Conservation (phyloP, 1,140 invertebrate genomes). For the Plutomurus gul region DNA sequence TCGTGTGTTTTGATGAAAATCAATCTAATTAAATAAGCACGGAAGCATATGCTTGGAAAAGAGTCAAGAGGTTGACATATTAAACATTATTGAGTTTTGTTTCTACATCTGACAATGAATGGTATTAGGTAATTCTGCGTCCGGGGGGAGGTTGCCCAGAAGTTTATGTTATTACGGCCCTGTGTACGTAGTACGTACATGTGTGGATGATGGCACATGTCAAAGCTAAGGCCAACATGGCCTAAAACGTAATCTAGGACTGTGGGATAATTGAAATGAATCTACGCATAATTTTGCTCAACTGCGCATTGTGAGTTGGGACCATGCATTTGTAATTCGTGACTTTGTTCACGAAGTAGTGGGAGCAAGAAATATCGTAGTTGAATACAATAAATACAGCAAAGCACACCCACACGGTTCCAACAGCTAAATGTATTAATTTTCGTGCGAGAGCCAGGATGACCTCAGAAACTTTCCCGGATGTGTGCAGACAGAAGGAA, state of each 20-base stretch:
- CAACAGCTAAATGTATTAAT: background rate
- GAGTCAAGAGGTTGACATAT: no score
- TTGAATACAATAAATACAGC: background rate
- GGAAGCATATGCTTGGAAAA: no score
- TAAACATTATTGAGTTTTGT: no score
- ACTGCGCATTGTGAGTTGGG: background rate
- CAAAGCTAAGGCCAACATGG: background rate
- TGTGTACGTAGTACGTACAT: background rate
- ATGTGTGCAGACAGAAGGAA: background rate
- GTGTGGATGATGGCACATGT: background rate
- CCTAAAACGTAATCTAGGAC: background rate
- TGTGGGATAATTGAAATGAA: conserved; percentile 10
- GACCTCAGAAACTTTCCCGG: conserved; percentile 4
- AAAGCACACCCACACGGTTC: background rate
- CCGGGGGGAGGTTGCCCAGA: no score
- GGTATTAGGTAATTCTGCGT: no score
- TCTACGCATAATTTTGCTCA: background rate
- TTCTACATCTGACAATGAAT: no score
- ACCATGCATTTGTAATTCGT: background rate
- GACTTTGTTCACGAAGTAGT: background rate
- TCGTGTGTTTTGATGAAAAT: no score
- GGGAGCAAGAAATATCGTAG: background rate
- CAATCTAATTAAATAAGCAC: no score
- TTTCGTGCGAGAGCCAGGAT: background rate
- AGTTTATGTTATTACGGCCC: background rate